Base-by-base conservation (phyloP, 2,797 vertebrate species). In the Girardinus metallicus region DNA sequence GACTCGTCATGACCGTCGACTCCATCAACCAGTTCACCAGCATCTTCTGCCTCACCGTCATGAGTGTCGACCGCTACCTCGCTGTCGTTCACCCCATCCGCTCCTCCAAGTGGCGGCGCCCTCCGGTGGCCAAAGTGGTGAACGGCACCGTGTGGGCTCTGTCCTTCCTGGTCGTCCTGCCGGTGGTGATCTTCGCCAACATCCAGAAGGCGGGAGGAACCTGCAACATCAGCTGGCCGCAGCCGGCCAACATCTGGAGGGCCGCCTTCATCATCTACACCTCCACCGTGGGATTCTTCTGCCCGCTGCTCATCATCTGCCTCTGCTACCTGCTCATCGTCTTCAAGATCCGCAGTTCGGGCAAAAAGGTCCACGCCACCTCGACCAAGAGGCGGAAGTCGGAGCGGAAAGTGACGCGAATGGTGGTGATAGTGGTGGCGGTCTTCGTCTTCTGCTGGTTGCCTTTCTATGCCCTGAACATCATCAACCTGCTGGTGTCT, bases 21-120 rank as follows among this genome's bases (percentile, higher is more conserved):
- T 97, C 97, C 53, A 96, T 99, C 91, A 99, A 99, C 92, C 98
- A 99, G 84, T 99, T 99, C 95, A 99, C 98, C 84, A 99, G 98
- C 91, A 97, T 98, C 90, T 99, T 99, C 91, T 99, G 98, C 90
- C 95, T 99, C 89, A 99, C 97, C 0, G 96, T 99, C 83, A 99
- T 99, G 98, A 99, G 97, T 80, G 96, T 99, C 29, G 98, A 99
- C 80, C 98, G 98, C 70, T 99, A 99, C 93, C 93, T 99, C 68
- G 98, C 98, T 0, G 97, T 99, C 0, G 98, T 98, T 36, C 98
- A 99, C 81, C 98, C 98, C 16, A 97, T 99, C 12, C 96, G 95
- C 15, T 98, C 98, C 0, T 96, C 97, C 21, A 97, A 94, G 81
- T 99, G 98, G 98, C 96, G 99, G 0, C 96, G 97, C 0, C 98